These are phyloP conservation scores for Catamblyrhynchus diadema DNA, from an alignment of 2,797 vertebrate species.

Conservation along the genomic window DNA sequence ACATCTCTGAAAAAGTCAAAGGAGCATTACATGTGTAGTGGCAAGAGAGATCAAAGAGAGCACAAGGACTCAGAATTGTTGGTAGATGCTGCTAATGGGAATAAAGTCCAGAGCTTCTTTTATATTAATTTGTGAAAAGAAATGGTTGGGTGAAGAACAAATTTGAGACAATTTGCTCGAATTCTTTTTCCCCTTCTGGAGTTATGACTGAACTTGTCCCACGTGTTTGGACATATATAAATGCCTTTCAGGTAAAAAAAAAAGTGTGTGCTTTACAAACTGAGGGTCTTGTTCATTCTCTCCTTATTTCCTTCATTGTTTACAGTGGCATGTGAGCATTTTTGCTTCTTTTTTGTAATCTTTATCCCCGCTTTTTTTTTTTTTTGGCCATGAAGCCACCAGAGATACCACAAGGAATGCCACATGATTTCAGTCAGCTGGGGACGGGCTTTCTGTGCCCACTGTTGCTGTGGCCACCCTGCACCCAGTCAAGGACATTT, in stretches of 20 bases:
- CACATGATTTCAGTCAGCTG: background rate
- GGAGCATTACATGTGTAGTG: background rate
- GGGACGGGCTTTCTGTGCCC: background rate
- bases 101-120: background rate
- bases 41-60: background rate
- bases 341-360: background rate
- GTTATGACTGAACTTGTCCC: background rate
- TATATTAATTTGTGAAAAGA: background rate
- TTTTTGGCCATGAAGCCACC: background rate
- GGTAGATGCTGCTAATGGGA: background rate
- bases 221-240: rapidly evolving
- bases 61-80: background rate
- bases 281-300: background rate
- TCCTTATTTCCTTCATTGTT: background rate
- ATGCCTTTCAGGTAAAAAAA: background rate
- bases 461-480: background rate
- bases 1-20: background rate
- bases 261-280: background rate
- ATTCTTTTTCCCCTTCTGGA: background rate
- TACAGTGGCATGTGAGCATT: background rate
- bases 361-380: background rate
- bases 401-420: background rate
- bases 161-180: background rate
- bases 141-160: background rate
- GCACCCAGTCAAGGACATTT: background rate